A percentile compares a stretch with the other conserved stretches of the same genome.
Evolutionary conservation across 2,113 vertebrate genomes (phyloP).

Genomic region (Lipophrys pholis): DNA sequence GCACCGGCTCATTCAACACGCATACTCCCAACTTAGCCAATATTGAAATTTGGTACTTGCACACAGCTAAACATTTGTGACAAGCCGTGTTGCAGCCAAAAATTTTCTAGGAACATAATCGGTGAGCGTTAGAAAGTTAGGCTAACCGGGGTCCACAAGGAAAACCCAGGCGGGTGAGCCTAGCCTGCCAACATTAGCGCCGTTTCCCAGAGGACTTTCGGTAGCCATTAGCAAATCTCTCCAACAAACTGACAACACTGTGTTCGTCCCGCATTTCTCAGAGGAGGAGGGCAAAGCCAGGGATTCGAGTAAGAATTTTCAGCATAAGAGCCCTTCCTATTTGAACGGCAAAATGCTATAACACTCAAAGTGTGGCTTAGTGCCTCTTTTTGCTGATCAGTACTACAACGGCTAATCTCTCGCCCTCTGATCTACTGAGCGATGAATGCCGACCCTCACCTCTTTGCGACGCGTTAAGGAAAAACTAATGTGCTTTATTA

Average conservation of each 20-base stretch:
- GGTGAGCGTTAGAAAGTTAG: background rate
- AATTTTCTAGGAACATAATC: background rate
- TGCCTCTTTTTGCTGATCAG: background rate
- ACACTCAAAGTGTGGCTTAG: background rate
- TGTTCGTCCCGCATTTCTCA: conserved; percentile 5
- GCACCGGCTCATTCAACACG: too few relatives aligned
- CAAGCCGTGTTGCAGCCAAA: background rate
- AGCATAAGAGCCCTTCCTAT: too few relatives aligned
- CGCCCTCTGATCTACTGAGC: conserved; percentile 9
- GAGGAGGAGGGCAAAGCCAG: background rate
- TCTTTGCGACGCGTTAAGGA: conserved; percentile 40
- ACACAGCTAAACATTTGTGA: background rate
- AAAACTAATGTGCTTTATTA: conserved; percentile 17
- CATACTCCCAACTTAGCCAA: too few relatives aligned
- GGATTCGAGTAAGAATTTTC: too few relatives aligned
- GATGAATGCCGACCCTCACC: conserved; percentile 25
- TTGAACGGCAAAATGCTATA: background rate
- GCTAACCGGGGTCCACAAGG: background rate
- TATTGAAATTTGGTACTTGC: background rate
- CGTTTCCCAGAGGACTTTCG: background rate
- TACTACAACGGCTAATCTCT: conserved; percentile 23
- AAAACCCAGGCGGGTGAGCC: background rate
- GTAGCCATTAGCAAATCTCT: conserved; percentile 17
- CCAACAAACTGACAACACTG: background rate
- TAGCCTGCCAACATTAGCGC: background rate